These are phyloP conservation scores for Cynopterus sphinx DNA, from an alignment of 2,797 vertebrate species.

Conservation along the genomic window DNA sequence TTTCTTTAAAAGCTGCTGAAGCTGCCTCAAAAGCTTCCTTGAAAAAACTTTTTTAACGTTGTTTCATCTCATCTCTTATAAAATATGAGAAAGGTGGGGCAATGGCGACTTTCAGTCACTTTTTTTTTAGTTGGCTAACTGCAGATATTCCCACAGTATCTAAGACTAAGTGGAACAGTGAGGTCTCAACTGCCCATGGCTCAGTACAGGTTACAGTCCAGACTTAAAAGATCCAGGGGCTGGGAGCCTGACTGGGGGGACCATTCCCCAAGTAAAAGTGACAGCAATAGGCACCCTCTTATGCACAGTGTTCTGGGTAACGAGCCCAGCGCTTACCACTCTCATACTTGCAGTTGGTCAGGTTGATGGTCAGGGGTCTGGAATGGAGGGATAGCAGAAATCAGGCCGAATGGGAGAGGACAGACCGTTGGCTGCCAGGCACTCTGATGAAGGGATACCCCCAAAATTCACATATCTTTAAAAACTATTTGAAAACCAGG, in stretches of 20 bases:
- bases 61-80: neutral
- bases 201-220: neutral
- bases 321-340: slow-evolving; percentile 81
- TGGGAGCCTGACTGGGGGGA: neutral
- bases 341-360: slow-evolving; percentile 86
- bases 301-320: neutral
- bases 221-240: neutral
- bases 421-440: neutral
- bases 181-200: neutral
- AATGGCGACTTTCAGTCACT: neutral
- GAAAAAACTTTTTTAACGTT: neutral
- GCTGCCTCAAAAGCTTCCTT: neutral
- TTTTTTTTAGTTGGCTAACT: neutral
- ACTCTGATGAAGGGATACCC: neutral
- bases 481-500: neutral
- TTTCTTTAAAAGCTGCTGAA: neutral
- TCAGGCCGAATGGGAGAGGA: neutral
- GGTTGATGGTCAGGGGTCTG: slow-evolving; percentile 84
- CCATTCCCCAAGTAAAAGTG: neutral
- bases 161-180: neutral
- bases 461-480: neutral
- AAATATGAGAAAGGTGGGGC: neutral
- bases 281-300: neutral
- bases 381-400: slow-evolving; percentile 63
- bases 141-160: neutral